Evolutionary conservation across 92 coral and sea anemone genomes (phyloP).

Genomic region (Heteractis magnifica): DNA sequence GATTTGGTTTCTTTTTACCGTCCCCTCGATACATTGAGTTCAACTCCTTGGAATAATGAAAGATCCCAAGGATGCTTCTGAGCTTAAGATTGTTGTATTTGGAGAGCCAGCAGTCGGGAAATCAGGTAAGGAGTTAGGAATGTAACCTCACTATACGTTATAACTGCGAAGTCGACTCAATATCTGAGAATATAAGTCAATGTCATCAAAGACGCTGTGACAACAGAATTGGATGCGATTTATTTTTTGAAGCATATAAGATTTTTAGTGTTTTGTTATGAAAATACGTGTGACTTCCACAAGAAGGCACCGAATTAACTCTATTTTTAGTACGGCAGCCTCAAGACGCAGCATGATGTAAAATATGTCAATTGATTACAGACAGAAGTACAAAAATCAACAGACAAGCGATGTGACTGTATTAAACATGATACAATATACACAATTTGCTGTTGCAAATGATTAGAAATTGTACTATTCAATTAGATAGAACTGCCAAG

Average conservation of each 20-base stretch:
- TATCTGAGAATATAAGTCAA: not conserved
- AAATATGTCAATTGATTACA: not conserved
- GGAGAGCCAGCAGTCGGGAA: constrained; percentile 76
- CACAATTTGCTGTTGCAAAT: not conserved
- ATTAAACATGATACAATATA: not conserved
- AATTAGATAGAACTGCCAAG: not conserved
- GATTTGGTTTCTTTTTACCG: not conserved
- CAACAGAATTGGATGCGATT: not conserved
- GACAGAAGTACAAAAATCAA: not conserved
- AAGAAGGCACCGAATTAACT: not conserved
- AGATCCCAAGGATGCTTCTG: constrained; percentile 27
- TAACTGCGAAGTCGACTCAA: not conserved
- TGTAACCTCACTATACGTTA: not conserved
- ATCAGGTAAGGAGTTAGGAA: constrained; percentile 52
- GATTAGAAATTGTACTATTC: not conserved
- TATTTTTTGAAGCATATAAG: too few relatives aligned
- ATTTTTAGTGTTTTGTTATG: not conserved
- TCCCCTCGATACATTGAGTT: not conserved
- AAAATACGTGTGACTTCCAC: not conserved
- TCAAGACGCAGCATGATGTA: not conserved
- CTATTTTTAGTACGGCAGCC: not conserved
- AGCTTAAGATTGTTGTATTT: constrained; percentile 58
- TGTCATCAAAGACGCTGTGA: not conserved
- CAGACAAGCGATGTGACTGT: not conserved
- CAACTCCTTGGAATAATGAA: constrained; percentile 10